Base-by-base conservation (phyloP, 2,888 invertebrate species). In the Pseudococcus jackbeardsleyi region DNA sequence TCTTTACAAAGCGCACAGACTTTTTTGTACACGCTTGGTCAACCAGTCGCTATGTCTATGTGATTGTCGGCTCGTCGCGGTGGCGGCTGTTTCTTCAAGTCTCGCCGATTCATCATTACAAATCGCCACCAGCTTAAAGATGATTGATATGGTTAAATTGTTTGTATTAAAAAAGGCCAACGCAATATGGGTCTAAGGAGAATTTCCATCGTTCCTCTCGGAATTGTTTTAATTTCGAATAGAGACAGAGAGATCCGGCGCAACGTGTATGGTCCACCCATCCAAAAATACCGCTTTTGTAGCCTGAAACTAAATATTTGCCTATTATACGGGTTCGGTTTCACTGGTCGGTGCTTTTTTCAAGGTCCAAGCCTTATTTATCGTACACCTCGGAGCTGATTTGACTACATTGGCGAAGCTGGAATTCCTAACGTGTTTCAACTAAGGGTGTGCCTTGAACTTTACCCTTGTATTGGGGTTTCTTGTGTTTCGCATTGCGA, bases 301-400 rank as follows among this genome's bases (percentile, higher is more conserved):
- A 72, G 72, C 72, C 72, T 39, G 72, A 72, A 72, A 72, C 72
- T 72, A 72, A 72, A 72, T 72, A 72, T 72, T 72, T 72, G 72
- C 72, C 33, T 72, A 72, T 72, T 72, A 72, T 72, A 72, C 72
- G 72, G 72, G 72, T 72, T 72, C 72, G 59, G 54, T n/a, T 54
- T n/a, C n/a, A n/a, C 5, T n/a, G 54, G 54, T 54, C 54, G 54
- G 64, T 12, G 64, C 72, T 72, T 72, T 72, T 33, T 72, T 72
- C 72, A 72, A 72, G 72, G 72, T 72, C 72, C 33, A 9, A 64
- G 19, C 22, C 64, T 72, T 39, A 39, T 72, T 72, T 72, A 72
- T 72, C 33, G 33, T 33, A 33, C 72, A 72, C 33, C 72, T 72
- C 17, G 33, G 17, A 72, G 72, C 72, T 26, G 7, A 19, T 33